phyloP scores from a whole-genome alignment of 2,888 invertebrate genomes.

The Spodoptera littoralis region DNA sequence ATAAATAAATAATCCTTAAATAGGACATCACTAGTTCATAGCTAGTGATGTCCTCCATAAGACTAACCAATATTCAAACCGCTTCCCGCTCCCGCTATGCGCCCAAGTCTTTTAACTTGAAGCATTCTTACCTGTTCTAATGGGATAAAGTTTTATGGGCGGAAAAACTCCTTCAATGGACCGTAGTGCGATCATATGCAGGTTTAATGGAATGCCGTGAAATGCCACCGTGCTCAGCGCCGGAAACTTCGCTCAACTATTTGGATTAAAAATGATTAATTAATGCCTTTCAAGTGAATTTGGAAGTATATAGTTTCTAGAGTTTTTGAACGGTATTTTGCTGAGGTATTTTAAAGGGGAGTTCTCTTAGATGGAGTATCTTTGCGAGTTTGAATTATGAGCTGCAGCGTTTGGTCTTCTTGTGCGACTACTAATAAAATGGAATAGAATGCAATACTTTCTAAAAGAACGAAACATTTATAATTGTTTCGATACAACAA shows the following conservation, averaged over 20 bases:
- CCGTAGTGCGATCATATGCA: slow-evolving; percentile 58
- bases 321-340: slow-evolving; percentile 41
- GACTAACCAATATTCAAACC: neutral
- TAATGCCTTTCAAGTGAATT: slow-evolving; percentile 39
- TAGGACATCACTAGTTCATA: too few relatives aligned
- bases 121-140: slow-evolving; percentile 65
- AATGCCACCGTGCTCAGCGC: slow-evolving; percentile 33
- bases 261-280: slow-evolving; percentile 51
- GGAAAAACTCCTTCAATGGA: slow-evolving; percentile 67
- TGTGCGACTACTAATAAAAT: neutral
- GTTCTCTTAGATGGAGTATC: slow-evolving; percentile 9
- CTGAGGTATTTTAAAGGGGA: neutral
- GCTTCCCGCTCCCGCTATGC: slow-evolving; percentile 1
- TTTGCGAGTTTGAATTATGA: slow-evolving; percentile 17
- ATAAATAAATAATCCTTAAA: too few relatives aligned
- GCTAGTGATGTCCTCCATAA: too few relatives aligned
- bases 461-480: neutral
- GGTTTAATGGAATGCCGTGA: slow-evolving; percentile 38
- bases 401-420: slow-evolving; percentile 12
- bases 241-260: slow-evolving; percentile 45
- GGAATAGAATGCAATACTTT: neutral
- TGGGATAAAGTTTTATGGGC: slow-evolving; percentile 69
- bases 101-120: slow-evolving; percentile 19
- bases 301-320: slow-evolving; percentile 19
- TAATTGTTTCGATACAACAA: too few relatives aligned